These are phyloP conservation scores for Protobothrops mucrosquamatus DNA, from an alignment of 2,113 vertebrate species.

Conservation along the genomic window DNA sequence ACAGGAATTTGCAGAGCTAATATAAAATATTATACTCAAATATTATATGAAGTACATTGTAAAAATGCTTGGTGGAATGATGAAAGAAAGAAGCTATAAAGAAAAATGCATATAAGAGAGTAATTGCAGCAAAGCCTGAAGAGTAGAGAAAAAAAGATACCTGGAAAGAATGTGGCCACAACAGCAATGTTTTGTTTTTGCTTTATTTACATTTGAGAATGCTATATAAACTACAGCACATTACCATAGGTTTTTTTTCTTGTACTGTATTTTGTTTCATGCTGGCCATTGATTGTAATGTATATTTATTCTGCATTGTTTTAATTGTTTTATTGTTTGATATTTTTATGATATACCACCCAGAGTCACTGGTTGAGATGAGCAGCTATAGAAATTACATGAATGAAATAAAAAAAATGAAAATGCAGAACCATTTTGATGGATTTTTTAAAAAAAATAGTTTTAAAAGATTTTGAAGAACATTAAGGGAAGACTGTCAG, in stretches of 20 bases:
- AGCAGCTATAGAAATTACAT: neutral
- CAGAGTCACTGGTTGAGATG: neutral
- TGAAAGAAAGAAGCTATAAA: neutral
- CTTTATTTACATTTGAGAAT: neutral
- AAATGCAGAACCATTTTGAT: neutral
- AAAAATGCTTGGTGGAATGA: neutral
- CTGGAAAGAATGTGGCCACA: neutral
- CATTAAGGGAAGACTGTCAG: neutral
- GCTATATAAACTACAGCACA: neutral
- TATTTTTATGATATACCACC: neutral
- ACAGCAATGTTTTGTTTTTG: neutral
- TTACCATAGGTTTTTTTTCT: neutral
- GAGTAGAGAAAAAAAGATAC: neutral
- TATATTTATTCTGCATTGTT: neutral
- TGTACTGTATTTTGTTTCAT: neutral
- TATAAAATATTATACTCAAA: neutral
- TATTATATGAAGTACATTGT: neutral
- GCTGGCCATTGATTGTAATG: neutral
- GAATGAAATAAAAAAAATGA: neutral
- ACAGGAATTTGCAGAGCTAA: neutral
- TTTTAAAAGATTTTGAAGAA: neutral
- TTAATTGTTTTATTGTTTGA: neutral
- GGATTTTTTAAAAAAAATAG: neutral
- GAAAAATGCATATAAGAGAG: neutral
- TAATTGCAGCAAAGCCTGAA: neutral